A percentile compares a stretch with the other conserved stretches of the same genome.
Evolutionary conservation across 2,888 invertebrate genomes (phyloP).

Genomic region (Oithona nana): DNA sequence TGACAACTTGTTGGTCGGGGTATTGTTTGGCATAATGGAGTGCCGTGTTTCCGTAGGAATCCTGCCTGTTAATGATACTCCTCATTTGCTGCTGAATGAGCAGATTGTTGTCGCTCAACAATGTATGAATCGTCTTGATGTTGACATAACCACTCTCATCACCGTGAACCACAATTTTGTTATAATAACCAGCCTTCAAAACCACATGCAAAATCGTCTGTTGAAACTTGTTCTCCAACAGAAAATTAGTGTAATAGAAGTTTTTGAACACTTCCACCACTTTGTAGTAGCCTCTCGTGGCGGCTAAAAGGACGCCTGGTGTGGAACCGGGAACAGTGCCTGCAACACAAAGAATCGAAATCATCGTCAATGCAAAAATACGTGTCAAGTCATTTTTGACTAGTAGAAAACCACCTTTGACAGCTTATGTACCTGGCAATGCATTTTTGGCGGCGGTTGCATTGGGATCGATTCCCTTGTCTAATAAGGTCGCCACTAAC

Average conservation of each 20-base stretch:
- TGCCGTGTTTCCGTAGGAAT: constrained; percentile 13
- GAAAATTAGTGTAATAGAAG: neutral
- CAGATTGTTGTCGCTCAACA: neutral
- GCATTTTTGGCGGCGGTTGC: neutral
- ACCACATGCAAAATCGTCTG: constrained; percentile 13
- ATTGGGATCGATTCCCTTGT: constrained; percentile 2
- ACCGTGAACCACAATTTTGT: constrained; percentile 13
- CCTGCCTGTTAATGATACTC: neutral
- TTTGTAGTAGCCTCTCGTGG: constrained; percentile 2
- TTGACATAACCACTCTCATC: constrained; percentile 13
- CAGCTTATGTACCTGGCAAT: neutral
- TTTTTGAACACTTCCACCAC: constrained; percentile 5
- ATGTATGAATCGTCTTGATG: neutral
- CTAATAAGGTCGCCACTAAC: neutral
- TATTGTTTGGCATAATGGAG: constrained; percentile 11
- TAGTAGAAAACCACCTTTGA: neutral
- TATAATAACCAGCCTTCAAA: constrained; percentile 13
- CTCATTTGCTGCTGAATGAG: neutral
- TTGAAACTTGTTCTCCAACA: constrained; percentile 14
- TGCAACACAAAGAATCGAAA: neutral
- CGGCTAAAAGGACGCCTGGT: constrained; percentile 4
- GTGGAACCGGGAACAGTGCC: constrained; percentile 9
- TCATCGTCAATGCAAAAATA: neutral
- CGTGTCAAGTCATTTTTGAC: neutral
- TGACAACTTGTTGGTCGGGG: constrained; percentile 2